These are phyloP conservation scores for Bombus sylvicola DNA, from an alignment of 1,140 invertebrate genomes.

Conservation along the genomic window DNA sequence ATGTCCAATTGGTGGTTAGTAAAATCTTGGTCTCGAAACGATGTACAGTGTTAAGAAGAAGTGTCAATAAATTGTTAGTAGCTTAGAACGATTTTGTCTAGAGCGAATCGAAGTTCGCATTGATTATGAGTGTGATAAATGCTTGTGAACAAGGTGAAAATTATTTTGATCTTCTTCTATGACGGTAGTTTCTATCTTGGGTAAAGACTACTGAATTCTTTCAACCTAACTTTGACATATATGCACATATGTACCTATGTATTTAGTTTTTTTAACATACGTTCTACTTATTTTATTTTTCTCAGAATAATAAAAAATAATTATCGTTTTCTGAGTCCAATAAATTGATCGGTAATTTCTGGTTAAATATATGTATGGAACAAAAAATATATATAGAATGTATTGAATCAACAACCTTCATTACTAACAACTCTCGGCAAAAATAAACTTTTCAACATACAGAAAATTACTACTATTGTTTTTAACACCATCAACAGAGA, in stretches of 20 bases:
- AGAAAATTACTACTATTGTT: background rate
- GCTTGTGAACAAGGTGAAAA: background rate
- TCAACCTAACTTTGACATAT: too few relatives aligned
- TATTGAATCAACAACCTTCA: too few relatives aligned
- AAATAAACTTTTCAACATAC: background rate
- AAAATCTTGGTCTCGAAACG: background rate
- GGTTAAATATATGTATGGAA: too few relatives aligned
- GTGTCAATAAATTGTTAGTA: background rate
- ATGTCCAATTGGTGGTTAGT: background rate
- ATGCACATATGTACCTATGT: too few relatives aligned
- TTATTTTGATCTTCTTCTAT: background rate
- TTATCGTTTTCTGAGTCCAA: too few relatives aligned
- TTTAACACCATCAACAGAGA: background rate
- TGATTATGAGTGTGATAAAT: background rate
- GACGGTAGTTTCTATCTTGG: too few relatives aligned
- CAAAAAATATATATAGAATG: too few relatives aligned
- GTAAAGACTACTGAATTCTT: too few relatives aligned
- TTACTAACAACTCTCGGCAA: background rate
- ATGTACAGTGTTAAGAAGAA: background rate
- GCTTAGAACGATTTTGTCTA: background rate
- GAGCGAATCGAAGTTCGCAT: background rate
- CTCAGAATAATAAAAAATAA: too few relatives aligned
- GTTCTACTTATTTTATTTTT: too few relatives aligned
- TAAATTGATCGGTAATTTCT: too few relatives aligned
- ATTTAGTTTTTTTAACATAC: too few relatives aligned